Evolutionary conservation across 2,888 invertebrate species (phyloP).

Genomic region (Iselma pallidipennis): DNA sequence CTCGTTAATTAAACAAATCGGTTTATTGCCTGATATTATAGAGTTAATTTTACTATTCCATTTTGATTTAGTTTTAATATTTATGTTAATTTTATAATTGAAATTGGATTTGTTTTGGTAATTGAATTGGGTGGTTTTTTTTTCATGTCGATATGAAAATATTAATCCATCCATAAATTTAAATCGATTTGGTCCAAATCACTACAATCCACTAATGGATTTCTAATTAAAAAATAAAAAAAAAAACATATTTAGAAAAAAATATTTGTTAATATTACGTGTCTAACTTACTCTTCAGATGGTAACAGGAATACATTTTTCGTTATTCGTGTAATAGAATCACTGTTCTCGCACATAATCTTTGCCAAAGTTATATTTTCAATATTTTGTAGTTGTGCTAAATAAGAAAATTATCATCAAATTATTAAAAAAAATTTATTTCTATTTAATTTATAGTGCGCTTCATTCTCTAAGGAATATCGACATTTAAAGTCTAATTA

Average conservation of each 20-base stretch:
- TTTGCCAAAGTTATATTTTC: conserved; percentile 66
- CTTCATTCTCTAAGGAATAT: too few relatives aligned
- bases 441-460: too few relatives aligned
- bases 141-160: background rate
- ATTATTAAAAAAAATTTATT: too few relatives aligned
- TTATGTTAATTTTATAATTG: background rate
- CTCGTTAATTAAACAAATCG: background rate
- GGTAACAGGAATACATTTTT: conserved; percentile 15
- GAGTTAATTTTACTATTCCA: background rate
- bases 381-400: conserved; percentile 68
- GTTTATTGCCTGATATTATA: background rate
- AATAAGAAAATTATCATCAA: too few relatives aligned
- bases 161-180: background rate
- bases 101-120: background rate
- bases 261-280: background rate
- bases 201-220: conserved; percentile 5
- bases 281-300: conserved; percentile 16
- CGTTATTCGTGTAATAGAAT: conserved; percentile 57
- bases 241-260: background rate
- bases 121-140: too few relatives aligned
- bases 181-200: background rate
- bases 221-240: conserved; percentile 7
- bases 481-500: too few relatives aligned
- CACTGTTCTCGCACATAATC: conserved; percentile 70
- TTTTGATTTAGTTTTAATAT: background rate